A percentile compares a stretch with the other conserved stretches of the same genome.
These are phyloP conservation scores for Patella pellucida DNA, from an alignment of 2,888 invertebrate species.

Conservation along the genomic window DNA sequence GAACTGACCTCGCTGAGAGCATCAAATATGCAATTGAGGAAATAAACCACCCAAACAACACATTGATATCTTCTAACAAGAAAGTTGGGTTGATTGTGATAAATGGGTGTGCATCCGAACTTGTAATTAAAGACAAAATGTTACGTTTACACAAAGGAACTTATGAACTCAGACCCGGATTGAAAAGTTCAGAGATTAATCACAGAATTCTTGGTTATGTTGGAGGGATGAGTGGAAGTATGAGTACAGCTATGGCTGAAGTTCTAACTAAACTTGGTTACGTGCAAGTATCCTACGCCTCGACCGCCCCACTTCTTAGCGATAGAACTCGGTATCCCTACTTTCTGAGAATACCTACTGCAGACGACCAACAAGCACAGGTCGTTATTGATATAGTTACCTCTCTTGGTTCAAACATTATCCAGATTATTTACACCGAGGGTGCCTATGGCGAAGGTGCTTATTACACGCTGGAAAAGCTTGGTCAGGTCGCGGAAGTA, in stretches of 20 bases:
- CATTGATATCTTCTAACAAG: background rate
- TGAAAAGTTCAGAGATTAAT: background rate
- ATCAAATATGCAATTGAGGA: background rate
- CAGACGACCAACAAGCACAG: background rate
- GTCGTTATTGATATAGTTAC: background rate
- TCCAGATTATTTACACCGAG: background rate
- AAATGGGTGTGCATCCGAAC: background rate
- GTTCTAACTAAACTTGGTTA: background rate
- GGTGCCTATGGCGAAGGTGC: background rate
- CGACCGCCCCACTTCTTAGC: background rate
- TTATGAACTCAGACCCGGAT: background rate
- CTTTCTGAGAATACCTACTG: constrained; percentile 3
- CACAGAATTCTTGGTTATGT: background rate
- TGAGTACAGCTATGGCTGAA: background rate
- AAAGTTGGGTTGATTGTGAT: background rate
- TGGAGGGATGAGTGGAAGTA: background rate
- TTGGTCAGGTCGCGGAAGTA: background rate
- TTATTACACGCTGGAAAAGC: background rate
- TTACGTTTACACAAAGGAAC: background rate
- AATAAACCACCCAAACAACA: background rate
- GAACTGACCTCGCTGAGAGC: background rate
- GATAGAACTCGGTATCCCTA: background rate
- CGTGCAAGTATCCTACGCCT: background rate
- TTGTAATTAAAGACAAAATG: background rate
- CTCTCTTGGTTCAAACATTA: background rate